Evolutionary conservation across 2,888 invertebrate species (phyloP), one percentile per base, ranked within the genome.

Genomic region (Tipula helvola): DNA sequence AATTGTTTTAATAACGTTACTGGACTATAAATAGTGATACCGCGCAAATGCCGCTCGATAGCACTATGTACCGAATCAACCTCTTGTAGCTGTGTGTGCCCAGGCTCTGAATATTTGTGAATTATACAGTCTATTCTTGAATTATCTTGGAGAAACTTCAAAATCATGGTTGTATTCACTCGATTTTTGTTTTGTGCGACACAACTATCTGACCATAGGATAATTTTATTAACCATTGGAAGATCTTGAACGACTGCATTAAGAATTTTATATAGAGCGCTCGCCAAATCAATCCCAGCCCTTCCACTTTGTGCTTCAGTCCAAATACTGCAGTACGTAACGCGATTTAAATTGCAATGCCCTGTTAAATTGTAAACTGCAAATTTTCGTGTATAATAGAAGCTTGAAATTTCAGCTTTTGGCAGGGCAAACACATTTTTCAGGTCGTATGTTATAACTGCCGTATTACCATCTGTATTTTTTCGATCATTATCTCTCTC

Each of bases 401-500:
- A 28, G 28, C 28, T 28, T 28, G 2, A 28, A 28, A 28, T 28
- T 28, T 28, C 28, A 28, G 28, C 28, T 28, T 28, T 28, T 28
- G 28, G 28, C 28, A 28, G 28, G 28, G 28, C 28, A 28, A 28
- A 28, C 7, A 86, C 36, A 44, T 85, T 85, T 85, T 44, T 10
- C 0, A 16, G n/a, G 44, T 44, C 85, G n/a, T 85, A 85, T 47
- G 44, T 85, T 85, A 85, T 44, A 12, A 85, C 8, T 39, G 85
- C 85, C 18, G 16, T 85, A 4, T 36, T 16, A 44, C 7, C 7
- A 85, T 85, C 44, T 85, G 42, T 44, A 44, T 85, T 85, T 85
- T 85, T 41, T n/a, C 85, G 41, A 85, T 85, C 44, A 44, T 39
- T 36, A 44, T 85, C 85, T 86, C 28, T 52, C 18, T 86, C 86